phyloP scores from a whole-genome alignment of 2,888 invertebrate species.

The Macrosiphum euphorbiae region DNA sequence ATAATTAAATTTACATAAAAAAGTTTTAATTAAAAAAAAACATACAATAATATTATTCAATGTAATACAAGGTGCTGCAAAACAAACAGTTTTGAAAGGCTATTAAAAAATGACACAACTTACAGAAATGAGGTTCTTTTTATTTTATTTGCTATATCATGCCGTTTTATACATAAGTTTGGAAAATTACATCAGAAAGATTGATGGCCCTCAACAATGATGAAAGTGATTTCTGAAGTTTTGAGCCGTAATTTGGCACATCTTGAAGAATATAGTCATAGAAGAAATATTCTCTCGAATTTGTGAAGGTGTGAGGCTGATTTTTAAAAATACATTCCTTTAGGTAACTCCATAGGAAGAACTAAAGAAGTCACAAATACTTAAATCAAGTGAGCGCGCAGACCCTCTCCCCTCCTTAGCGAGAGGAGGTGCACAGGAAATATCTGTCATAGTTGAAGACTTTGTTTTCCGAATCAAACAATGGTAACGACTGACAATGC shows the following conservation, averaged over 20 bases:
- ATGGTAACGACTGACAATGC: neutral
- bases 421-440: no score
- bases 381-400: no score
- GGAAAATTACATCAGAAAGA: neutral
- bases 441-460: neutral
- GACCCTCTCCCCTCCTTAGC: no score
- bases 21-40: no score
- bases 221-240: conserved; percentile 15
- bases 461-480: neutral
- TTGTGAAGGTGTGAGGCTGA: no score
- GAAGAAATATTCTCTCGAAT: neutral
- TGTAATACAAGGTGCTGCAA: neutral
- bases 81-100: neutral
- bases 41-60: no score
- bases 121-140: neutral
- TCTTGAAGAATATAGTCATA: neutral
- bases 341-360: no score
- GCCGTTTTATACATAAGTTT: neutral
- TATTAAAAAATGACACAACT: conserved; percentile 21
- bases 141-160: conserved; percentile 3
- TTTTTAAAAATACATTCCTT: no score
- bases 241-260: neutral
- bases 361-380: no score
- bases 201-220: neutral
- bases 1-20: no score